phyloP scores from a whole-genome alignment of 2,797 vertebrate genomes.

The Alca torda region DNA sequence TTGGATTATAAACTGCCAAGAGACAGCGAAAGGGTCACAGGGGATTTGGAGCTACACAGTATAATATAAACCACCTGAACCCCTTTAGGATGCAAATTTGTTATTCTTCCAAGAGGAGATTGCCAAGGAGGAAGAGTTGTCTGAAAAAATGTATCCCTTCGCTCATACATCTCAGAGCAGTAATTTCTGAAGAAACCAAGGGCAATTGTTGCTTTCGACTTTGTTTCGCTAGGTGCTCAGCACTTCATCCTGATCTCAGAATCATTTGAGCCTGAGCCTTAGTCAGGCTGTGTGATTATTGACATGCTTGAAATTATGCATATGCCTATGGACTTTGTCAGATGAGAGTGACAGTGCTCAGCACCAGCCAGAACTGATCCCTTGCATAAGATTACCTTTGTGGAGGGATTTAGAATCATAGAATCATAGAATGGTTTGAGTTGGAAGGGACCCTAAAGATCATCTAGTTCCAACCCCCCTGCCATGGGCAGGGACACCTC shows the following conservation, averaged over 20 bases:
- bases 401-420: not conserved
- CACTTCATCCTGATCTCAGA: not conserved
- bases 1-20: not conserved
- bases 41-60: not conserved
- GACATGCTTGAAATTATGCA: not conserved
- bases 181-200: not conserved
- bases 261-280: not conserved
- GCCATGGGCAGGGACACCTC: no score
- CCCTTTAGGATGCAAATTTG: not conserved
- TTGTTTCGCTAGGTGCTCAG: not conserved
- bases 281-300: not conserved
- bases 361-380: not conserved
- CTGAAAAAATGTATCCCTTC: not conserved
- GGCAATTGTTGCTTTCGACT: not conserved
- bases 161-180: not conserved
- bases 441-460: no score
- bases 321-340: not conserved
- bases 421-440: no score
- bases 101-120: not conserved
- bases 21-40: not conserved
- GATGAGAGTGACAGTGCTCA: not conserved
- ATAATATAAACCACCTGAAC: not conserved
- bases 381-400: not conserved
- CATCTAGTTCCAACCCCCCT: no score
- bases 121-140: not conserved